Evolutionary conservation across 2,797 vertebrate genomes (phyloP).

Genomic region (Pteronotus mesoamericanus): DNA sequence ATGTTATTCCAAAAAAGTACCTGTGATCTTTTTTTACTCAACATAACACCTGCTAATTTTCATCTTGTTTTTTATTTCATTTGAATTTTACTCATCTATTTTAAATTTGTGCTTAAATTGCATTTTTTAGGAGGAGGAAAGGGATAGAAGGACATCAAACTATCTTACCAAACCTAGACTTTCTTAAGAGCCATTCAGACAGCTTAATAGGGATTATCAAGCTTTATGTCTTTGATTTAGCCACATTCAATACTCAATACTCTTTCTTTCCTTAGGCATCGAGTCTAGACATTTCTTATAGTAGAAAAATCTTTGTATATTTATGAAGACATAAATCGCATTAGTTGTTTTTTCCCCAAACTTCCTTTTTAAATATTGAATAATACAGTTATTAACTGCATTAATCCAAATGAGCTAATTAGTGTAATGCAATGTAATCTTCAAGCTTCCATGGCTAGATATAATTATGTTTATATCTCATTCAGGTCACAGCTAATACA

Average conservation of each 20-base stretch:
- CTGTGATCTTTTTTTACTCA: not conserved
- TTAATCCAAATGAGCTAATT: not conserved
- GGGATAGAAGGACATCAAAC: not conserved
- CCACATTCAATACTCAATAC: not conserved
- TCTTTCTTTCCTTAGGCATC: not conserved
- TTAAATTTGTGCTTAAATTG: not conserved
- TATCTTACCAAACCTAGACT: not conserved
- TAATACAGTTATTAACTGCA: not conserved
- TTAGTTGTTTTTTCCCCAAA: not conserved
- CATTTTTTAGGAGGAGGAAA: not conserved
- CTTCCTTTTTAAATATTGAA: not conserved
- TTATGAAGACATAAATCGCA: not conserved
- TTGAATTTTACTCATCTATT: not conserved
- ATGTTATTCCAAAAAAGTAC: not conserved
- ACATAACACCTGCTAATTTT: constrained; percentile 39
- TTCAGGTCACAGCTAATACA: not conserved
- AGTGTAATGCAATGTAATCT: not conserved
- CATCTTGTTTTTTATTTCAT: not conserved
- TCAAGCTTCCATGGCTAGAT: not conserved
- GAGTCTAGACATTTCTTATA: not conserved
- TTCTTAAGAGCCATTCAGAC: not conserved
- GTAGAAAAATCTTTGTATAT: not conserved
- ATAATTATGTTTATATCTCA: not conserved
- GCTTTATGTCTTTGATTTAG: not conserved
- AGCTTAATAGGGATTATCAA: not conserved